These are phyloP conservation scores for Eulimnadia texana DNA, from an alignment of 1,140 invertebrate genomes.

Conservation along the genomic window DNA sequence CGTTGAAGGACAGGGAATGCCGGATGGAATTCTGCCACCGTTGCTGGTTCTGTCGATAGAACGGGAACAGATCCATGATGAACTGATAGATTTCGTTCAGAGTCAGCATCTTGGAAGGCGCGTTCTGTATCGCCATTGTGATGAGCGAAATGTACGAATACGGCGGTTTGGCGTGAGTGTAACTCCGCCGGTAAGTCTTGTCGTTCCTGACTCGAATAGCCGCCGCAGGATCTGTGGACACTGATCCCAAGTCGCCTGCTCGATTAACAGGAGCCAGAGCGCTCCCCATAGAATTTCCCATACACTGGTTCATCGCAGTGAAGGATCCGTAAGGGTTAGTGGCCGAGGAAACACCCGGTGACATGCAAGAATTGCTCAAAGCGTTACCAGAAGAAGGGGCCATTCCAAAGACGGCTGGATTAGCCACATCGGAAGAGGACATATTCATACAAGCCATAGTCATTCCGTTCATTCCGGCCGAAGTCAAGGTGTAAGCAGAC, in stretches of 20 bases:
- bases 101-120: conserved; percentile 89
- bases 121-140: conserved; percentile 96
- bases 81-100: conserved; percentile 98
- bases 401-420: conserved; percentile 41
- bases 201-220: conserved; percentile 49
- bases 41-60: conserved; percentile 92
- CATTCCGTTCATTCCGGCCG: conserved; percentile 33
- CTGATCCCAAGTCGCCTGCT: too few relatives aligned
- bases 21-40: conserved; percentile 99
- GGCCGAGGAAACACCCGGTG: conserved; percentile 44
- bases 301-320: conserved; percentile 39
- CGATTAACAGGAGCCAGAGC: conserved; percentile 29
- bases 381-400: conserved; percentile 33
- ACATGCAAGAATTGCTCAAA: conserved; percentile 49
- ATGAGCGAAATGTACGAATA: conserved; percentile 98
- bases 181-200: conserved; percentile 80
- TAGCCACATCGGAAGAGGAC: not conserved
- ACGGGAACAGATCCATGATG: conserved; percentile 98
- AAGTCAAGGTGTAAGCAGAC: conserved; percentile 39
- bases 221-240: too few relatives aligned
- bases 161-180: conserved; percentile 94
- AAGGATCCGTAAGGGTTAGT: conserved; percentile 19
- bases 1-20: conserved; percentile 79
- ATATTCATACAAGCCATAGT: conserved; percentile 45
- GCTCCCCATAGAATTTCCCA: conserved; percentile 40